Evolutionary conservation across 2,113 vertebrate genomes (phyloP).

Genomic region (Ochotona princeps): DNA sequence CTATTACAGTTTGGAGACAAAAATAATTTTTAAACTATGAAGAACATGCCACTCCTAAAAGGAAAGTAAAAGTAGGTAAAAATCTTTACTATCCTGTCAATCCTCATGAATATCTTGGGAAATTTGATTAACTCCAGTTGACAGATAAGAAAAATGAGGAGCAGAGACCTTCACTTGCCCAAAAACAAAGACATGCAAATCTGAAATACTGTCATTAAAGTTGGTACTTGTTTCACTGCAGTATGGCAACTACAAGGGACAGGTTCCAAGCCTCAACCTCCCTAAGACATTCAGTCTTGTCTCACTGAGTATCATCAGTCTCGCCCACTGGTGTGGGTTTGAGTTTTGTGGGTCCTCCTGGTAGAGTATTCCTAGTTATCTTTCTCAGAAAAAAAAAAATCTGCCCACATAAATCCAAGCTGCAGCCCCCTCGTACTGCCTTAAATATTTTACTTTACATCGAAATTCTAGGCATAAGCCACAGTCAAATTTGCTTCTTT

Average conservation of each 20-base stretch:
- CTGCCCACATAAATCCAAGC: constrained; percentile 35
- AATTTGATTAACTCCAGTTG: not conserved
- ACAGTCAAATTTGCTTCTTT: constrained; percentile 71
- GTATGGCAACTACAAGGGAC: not conserved
- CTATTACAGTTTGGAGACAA: not conserved
- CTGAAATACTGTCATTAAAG: not conserved
- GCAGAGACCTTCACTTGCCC: not conserved
- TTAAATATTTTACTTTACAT: constrained; percentile 69
- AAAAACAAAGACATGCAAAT: not conserved
- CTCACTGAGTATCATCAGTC: constrained; percentile 18
- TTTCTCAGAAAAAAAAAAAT: constrained; percentile 48
- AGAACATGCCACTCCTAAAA: not conserved
- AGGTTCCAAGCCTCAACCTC: not conserved
- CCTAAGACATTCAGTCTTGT: not conserved
- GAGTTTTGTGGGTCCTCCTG: not conserved
- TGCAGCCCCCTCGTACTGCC: not conserved
- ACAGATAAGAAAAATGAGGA: not conserved
- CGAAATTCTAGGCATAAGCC: constrained; percentile 70
- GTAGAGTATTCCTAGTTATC: constrained; percentile 24
- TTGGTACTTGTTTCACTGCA: not conserved
- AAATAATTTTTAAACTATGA: not conserved
- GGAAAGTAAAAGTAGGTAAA: constrained; percentile 13
- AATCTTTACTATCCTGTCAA: not conserved
- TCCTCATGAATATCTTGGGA: not conserved
- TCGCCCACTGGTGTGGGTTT: not conserved